Evolutionary conservation across 2,113 vertebrate species (phyloP).

Genomic region (Prunella fulvescens): DNA sequence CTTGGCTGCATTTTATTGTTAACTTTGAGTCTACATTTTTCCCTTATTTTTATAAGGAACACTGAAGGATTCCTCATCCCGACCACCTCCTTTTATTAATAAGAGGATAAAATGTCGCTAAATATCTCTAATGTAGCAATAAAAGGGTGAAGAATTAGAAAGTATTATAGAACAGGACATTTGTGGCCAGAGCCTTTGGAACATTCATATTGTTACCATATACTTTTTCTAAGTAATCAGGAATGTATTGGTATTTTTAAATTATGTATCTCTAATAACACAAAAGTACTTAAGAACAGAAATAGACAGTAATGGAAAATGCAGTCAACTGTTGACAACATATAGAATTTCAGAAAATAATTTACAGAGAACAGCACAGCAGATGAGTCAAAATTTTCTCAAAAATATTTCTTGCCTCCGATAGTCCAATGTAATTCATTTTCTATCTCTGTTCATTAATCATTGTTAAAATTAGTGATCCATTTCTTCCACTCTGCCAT

Average conservation of each 20-base stretch:
- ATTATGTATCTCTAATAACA: slow-evolving; percentile 86
- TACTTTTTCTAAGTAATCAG: slow-evolving; percentile 78
- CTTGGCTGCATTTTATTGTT: slow-evolving; percentile 1
- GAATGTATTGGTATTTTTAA: slow-evolving; percentile 84
- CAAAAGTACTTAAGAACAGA: slow-evolving; percentile 90
- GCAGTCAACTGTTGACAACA: slow-evolving; percentile 99
- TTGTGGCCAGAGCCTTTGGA: slow-evolving; percentile 60
- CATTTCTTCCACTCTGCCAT: slow-evolving; percentile 99
- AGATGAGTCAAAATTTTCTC: slow-evolving; percentile 99
- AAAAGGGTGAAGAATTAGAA: slow-evolving; percentile 66
- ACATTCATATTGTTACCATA: slow-evolving; percentile 67
- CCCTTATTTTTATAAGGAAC: not conserved
- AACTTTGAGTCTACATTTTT: not conserved
- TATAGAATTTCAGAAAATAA: slow-evolving; percentile 92
- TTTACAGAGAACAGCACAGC: slow-evolving; percentile 91
- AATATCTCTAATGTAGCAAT: slow-evolving; percentile 60
- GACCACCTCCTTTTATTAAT: slow-evolving; percentile 6
- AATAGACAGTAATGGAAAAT: slow-evolving; percentile 97
- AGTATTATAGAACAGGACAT: slow-evolving; percentile 64
- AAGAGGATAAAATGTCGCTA: not conserved
- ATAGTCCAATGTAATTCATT: slow-evolving; percentile 99
- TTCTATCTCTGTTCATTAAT: slow-evolving; percentile 99
- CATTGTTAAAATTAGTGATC: slow-evolving; percentile 99
- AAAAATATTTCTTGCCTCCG: slow-evolving; percentile 98
- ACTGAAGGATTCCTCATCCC: not conserved